Conservation (phyloP, 1,140 invertebrate genomes). For the Lutraria rhynchaena region DNA sequence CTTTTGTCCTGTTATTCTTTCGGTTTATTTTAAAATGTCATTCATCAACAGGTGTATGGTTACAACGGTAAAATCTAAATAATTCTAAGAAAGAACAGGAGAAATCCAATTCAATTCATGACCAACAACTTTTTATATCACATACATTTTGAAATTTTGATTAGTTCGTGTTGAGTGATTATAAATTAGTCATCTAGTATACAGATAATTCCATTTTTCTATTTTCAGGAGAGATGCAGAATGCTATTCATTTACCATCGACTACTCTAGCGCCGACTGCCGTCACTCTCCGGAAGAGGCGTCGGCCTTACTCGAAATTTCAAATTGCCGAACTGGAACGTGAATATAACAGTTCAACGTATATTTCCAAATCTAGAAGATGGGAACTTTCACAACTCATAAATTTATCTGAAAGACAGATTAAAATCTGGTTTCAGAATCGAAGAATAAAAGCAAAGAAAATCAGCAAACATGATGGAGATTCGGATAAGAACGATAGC, state of each 20-base stretch:
- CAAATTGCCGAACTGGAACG: slow-evolving; percentile 96
- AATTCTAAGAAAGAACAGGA: too few species aligned
- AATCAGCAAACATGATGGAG: slow-evolving; percentile 76
- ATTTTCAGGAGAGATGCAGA: slow-evolving; percentile 67
- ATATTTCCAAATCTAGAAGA: slow-evolving; percentile 95
- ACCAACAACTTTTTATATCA: too few species aligned
- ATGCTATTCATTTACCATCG: slow-evolving; percentile 75
- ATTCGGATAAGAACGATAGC: slow-evolving; percentile 58
- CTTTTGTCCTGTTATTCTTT: too few species aligned
- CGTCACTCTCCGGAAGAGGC: slow-evolving; percentile 86
- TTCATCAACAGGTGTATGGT: too few species aligned
- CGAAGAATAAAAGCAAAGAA: slow-evolving; percentile 97
- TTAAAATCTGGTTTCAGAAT: slow-evolving; percentile 99
- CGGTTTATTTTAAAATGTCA: too few species aligned
- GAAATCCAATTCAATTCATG: too few species aligned
- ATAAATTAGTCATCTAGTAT: too few species aligned
- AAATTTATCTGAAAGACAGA: slow-evolving; percentile 96
- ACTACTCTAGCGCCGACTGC: slow-evolving; percentile 77
- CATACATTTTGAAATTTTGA: too few species aligned
- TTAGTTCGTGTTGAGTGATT: too few species aligned
- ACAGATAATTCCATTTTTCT: too few species aligned
- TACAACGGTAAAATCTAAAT: too few species aligned
- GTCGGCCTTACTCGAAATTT: slow-evolving; percentile 97
- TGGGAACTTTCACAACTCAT: slow-evolving; percentile 96
- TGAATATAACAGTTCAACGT: slow-evolving; percentile 98